These are phyloP conservation scores for Hyperoplus lanceolatus DNA, from an alignment of 2,797 vertebrate species.

Conservation along the genomic window DNA sequence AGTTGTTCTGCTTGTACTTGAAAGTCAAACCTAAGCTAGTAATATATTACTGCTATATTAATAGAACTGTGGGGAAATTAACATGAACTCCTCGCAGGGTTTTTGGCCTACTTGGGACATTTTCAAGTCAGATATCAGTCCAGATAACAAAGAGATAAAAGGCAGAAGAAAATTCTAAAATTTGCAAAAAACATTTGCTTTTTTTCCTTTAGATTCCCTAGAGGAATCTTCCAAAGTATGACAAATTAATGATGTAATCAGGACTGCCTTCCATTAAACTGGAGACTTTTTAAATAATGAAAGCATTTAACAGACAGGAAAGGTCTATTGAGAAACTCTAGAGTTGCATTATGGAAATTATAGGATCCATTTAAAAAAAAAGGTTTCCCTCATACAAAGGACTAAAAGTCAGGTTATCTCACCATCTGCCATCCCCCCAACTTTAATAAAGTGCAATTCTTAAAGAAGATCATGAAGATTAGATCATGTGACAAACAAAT, in stretches of 20 bases:
- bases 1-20: conserved; percentile 26
- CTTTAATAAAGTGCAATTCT: neutral
- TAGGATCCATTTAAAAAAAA: neutral
- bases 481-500: conserved; percentile 1
- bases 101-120: conserved; percentile 5
- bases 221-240: neutral
- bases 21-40: conserved; percentile 29
- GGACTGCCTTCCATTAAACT: neutral
- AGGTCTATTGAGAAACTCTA: neutral
- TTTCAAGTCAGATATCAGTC: conserved; percentile 1
- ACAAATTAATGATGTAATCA: conserved; percentile 10
- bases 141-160: conserved; percentile 10
- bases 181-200: too few relatives aligned
- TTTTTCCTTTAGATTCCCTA: neutral
- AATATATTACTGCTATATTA: conserved; percentile 9
- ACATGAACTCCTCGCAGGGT: neutral
- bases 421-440: neutral
- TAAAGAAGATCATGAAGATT: too few relatives aligned
- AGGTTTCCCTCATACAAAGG: neutral
- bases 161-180: neutral
- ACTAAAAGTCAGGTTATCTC: neutral
- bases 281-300: neutral
- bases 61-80: conserved; percentile 29
- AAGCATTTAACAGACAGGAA: neutral
- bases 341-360: neutral